These are phyloP conservation scores for Procavia capensis DNA, from an alignment of 2,113 vertebrate species.

Conservation along the genomic window DNA sequence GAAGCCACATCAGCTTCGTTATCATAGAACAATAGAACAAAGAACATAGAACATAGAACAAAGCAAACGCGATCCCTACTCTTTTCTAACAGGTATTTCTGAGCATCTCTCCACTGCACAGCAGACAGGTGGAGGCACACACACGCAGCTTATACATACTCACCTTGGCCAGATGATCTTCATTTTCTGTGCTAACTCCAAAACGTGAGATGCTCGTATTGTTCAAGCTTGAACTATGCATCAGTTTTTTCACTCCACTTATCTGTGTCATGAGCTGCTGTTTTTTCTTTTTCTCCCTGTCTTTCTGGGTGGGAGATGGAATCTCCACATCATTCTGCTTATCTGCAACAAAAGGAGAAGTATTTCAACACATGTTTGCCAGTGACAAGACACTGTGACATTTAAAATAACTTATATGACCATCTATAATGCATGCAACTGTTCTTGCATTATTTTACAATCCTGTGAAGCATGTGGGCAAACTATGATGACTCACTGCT, in stretches of 20 bases:
- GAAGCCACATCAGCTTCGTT: not conserved
- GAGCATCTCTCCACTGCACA: not conserved
- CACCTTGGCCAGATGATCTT: slow-evolving; percentile 97
- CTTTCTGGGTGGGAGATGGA: slow-evolving; percentile 96
- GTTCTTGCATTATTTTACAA: not conserved
- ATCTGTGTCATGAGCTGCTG: slow-evolving; percentile 98
- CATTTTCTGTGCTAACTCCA: slow-evolving; percentile 96
- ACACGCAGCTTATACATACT: not conserved
- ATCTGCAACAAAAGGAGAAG: slow-evolving; percentile 86
- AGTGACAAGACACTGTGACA: not conserved
- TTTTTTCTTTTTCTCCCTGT: slow-evolving; percentile 96
- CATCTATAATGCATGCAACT: not conserved
- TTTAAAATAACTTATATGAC: not conserved
- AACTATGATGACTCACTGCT: not conserved
- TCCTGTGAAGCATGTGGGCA: not conserved
- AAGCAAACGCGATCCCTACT: not conserved
- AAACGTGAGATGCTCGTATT: slow-evolving; percentile 93
- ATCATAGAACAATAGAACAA: not conserved
- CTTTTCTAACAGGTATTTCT: not conserved
- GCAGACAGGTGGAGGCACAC: not conserved
- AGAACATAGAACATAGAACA: no score
- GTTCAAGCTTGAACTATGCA: slow-evolving; percentile 93
- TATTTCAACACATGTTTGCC: not conserved
- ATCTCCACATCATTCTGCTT: slow-evolving; percentile 99
- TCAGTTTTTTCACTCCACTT: slow-evolving; percentile 96